Evolutionary conservation across 2,888 invertebrate genomes (phyloP), one percentile per base, ranked within the genome.

Genomic region (Eilema griseolum): DNA sequence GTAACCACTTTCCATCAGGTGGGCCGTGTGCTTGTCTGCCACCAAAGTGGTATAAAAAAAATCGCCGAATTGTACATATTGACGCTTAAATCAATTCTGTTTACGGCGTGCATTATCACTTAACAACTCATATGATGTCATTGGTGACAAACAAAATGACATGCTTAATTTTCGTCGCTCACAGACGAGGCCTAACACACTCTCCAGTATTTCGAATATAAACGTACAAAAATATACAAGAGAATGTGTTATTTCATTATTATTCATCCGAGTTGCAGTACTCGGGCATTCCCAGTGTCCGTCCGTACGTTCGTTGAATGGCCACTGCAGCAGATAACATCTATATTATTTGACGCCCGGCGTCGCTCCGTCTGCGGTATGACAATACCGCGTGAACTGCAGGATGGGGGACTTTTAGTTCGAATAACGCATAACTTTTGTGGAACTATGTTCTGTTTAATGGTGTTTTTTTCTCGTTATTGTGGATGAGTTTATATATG

Each of bases 271-370:
- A 46, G 20, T 26, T 57, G 41, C 52, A 0, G 28, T 28, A 20
- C 31, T 7, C 28, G 64, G 31, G 41, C 24, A 46, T 57, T 57
- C 52, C 28, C 24, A 33, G 28, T 37, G 69, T 60, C 46, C 26
- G 46, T 28, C 26, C 46, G 28, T 61, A 14, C 57, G 66, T 66
- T 26, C 12, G 67, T 37, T 57, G 60, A 56, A 60, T 52, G 62
- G 67, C 28, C 23, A 66, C 66, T 71, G 61, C 73, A 68, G 68
- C 72, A 74, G 82, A 83, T 82, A 77, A 72, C 72, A 82, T 82
- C 83, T 82, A 16, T 41, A 41, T 75, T 77, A 83, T 83, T 77
- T 77, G 77, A 79, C 74, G 74, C 72, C 66, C 74, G 81, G 81
- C 81, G 83, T 75, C 83, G 72, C 46, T 46, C 67, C 68, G 82